A percentile compares a stretch with the other conserved stretches of the same genome.
Conservation (phyloP, 2,888 invertebrate species). For the Glaucopsyche alexis region DNA sequence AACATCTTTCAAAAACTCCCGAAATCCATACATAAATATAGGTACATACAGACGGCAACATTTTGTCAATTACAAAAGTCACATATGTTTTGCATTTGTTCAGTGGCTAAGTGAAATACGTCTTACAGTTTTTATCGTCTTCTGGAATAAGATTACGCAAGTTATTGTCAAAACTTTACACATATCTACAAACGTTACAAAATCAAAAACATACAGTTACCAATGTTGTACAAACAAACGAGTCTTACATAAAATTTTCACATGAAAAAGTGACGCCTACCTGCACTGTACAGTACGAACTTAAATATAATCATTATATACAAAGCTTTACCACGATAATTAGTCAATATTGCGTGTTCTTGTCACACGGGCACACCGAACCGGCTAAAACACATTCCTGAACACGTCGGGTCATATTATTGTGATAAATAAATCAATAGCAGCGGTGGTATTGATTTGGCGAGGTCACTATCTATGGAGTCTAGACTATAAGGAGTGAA, state of each 20-base stretch:
- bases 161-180: constrained; percentile 76
- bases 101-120: neutral
- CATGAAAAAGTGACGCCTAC: constrained; percentile 45
- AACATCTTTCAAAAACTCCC: neutral
- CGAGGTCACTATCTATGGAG: neutral
- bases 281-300: constrained; percentile 70
- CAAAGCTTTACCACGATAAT: constrained; percentile 61
- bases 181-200: constrained; percentile 64
- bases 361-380: constrained; percentile 53
- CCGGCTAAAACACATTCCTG: constrained; percentile 42
- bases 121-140: constrained; percentile 5
- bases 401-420: constrained; percentile 27
- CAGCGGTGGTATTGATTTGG: neutral
- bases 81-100: neutral
- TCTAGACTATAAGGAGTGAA: neutral
- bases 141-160: constrained; percentile 48
- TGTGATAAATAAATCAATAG: neutral
- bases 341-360: constrained; percentile 55
- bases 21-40: neutral
- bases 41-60: neutral
- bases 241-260: constrained; percentile 42
- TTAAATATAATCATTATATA: constrained; percentile 73
- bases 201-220: constrained; percentile 28
- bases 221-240: constrained; percentile 30
- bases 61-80: neutral